Evolutionary conservation across 2,888 invertebrate species (phyloP).

Genomic region (Pseudococcus viburni): DNA sequence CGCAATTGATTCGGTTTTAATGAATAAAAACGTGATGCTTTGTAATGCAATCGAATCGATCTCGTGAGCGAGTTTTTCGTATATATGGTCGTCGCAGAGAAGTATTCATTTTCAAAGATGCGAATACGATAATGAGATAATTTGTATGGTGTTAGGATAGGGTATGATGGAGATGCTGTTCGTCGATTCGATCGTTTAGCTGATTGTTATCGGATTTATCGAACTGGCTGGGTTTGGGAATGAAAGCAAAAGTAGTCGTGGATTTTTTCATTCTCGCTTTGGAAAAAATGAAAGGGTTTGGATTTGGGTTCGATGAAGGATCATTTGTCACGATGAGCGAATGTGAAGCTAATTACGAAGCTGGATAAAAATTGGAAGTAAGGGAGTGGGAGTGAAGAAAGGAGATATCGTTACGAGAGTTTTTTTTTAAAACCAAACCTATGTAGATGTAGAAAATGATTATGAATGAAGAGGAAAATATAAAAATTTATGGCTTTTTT

Average conservation of each 20-base stretch:
- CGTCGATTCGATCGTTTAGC: neutral
- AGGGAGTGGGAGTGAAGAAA: neutral
- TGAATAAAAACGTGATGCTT: constrained; percentile 10
- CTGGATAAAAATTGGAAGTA: neutral
- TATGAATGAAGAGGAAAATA: too few species aligned
- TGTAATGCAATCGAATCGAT: constrained; percentile 22
- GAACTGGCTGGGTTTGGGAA: neutral
- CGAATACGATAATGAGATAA: constrained; percentile 12
- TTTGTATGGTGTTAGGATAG: neutral
- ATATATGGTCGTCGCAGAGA: neutral
- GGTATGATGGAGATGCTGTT: neutral
- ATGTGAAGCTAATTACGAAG: neutral
- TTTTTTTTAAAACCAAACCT: too few species aligned
- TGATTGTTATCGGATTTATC: neutral
- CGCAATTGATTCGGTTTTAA: constrained; percentile 1
- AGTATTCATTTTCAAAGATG: neutral
- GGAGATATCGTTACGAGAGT: too few species aligned
- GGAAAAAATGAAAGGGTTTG: neutral
- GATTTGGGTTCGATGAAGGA: neutral
- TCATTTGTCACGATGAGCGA: neutral
- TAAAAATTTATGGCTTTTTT: too few species aligned
- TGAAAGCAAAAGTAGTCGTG: neutral
- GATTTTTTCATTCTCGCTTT: neutral
- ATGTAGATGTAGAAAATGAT: too few species aligned
- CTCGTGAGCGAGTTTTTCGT: neutral